Percentiles rank a stretch among this genome's conserved stretches.
phyloP scores from a whole-genome alignment of 2,113 vertebrate genomes.

The Hippocampus zosterae region DNA sequence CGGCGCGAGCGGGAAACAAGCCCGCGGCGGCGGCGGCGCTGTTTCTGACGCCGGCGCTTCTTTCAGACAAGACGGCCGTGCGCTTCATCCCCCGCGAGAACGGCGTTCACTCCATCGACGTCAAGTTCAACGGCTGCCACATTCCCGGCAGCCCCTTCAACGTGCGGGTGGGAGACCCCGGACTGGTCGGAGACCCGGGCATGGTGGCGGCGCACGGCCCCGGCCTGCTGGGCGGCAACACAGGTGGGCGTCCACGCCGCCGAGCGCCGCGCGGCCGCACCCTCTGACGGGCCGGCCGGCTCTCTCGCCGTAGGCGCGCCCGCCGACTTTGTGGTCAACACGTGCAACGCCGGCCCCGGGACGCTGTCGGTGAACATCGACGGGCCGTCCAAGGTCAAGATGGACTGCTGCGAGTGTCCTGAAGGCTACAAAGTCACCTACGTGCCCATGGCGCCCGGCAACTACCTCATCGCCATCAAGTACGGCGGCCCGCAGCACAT shows the following conservation, averaged over 20 bases:
- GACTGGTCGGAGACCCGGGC: conserved; percentile 86
- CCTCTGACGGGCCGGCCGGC: too few relatives aligned
- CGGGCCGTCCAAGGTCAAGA: conserved; percentile 93
- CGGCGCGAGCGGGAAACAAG: too few relatives aligned
- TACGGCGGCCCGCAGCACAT: conserved; percentile 95
- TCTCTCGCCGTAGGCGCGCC: conserved; percentile 72
- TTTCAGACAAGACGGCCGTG: conserved; percentile 84
- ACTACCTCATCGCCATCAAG: conserved; percentile 96
- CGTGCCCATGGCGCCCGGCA: conserved; percentile 95
- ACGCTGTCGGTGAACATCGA: conserved; percentile 90
- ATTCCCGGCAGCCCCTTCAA: conserved; percentile 96
- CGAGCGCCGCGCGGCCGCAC: too few relatives aligned
- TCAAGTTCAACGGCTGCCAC: conserved; percentile 91
- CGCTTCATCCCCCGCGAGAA: conserved; percentile 94
- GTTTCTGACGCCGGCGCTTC: background rate
- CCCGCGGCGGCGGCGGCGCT: too few relatives aligned
- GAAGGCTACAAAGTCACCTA: conserved; percentile 92
- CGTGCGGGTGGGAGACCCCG: conserved; percentile 89
- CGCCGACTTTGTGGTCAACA: conserved; percentile 88
- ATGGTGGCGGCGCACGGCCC: conserved; percentile 88
- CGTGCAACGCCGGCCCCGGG: conserved; percentile 84
- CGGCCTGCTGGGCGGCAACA: conserved; percentile 87
- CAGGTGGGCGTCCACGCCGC: conserved; percentile 70
- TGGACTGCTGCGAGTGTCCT: conserved; percentile 88
- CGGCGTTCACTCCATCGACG: conserved; percentile 90